phyloP scores from a whole-genome alignment of 2,113 vertebrate species.

The Rissa tridactyla region DNA sequence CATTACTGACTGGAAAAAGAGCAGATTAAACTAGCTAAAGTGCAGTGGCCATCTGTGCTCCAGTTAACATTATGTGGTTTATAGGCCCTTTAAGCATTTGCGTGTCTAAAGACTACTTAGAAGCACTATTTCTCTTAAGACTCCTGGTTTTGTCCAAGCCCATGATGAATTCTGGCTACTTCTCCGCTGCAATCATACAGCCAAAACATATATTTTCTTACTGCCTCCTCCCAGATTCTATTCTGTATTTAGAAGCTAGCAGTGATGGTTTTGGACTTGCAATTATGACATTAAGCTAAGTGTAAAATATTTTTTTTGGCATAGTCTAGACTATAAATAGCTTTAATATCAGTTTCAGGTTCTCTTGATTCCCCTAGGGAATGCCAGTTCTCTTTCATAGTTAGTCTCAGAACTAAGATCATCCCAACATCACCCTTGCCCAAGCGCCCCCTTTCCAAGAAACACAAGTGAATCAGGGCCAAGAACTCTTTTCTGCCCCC shows the following conservation, averaged over 20 bases:
- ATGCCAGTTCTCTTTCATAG: slow-evolving; percentile 1
- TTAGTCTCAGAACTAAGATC: not conserved
- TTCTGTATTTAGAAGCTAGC: slow-evolving; percentile 67
- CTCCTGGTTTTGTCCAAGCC: slow-evolving; percentile 38
- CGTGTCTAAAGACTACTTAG: not conserved
- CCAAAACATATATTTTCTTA: slow-evolving; percentile 69
- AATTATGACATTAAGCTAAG: slow-evolving; percentile 49
- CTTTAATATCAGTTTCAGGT: slow-evolving; percentile 28
- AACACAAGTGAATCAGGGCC: not conserved
- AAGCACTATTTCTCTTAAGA: slow-evolving; percentile 14
- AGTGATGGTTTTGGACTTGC: slow-evolving; percentile 43
- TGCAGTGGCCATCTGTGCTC: not conserved
- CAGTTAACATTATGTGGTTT: not conserved
- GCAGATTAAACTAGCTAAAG: not conserved
- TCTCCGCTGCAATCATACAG: slow-evolving; percentile 14
- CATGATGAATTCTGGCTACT: slow-evolving; percentile 29
- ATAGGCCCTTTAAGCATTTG: not conserved
- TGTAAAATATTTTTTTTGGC: slow-evolving; percentile 64
- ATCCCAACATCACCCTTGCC: not conserved
- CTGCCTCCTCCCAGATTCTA: slow-evolving; percentile 57
- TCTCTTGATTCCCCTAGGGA: not conserved
- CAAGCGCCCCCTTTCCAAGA: not conserved
- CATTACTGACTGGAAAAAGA: not conserved
- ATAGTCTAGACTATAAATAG: slow-evolving; percentile 41
- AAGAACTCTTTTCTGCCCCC: not conserved